Percentiles rank a stretch among this genome's conserved stretches.
These are phyloP conservation scores for Nasonia longicornis DNA, from an alignment of 1,140 invertebrate species.

Conservation along the genomic window DNA sequence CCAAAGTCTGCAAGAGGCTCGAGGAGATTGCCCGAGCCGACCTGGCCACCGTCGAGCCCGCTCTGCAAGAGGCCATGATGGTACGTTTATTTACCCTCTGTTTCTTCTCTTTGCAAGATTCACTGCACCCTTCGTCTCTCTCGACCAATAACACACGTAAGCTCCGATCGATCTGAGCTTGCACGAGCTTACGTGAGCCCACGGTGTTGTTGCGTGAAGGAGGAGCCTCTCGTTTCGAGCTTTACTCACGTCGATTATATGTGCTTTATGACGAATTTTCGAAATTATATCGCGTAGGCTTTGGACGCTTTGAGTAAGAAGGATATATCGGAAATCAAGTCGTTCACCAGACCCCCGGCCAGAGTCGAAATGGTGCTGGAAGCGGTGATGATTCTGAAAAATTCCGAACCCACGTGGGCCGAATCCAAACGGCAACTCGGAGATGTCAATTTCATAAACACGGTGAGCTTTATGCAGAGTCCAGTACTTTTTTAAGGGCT, in stretches of 20 bases:
- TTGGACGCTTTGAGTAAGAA: constrained; percentile 88
- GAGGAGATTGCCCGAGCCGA: constrained; percentile 84
- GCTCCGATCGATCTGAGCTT: too few relatives aligned
- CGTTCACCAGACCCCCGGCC: constrained; percentile 83
- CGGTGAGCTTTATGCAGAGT: constrained; percentile 51
- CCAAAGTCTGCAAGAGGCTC: constrained; percentile 82
- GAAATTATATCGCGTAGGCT: constrained; percentile 68
- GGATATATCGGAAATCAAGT: constrained; percentile 89
- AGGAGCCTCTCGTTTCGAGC: constrained; percentile 73
- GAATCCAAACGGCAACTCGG: constrained; percentile 88
- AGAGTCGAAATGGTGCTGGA: constrained; percentile 92
- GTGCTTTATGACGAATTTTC: constrained; percentile 55
- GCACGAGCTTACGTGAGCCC: not conserved
- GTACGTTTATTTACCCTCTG: constrained; percentile 59
- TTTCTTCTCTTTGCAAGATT: too few relatives aligned
- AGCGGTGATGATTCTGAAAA: constrained; percentile 86
- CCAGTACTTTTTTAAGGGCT: too few relatives aligned
- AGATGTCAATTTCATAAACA: constrained; percentile 79
- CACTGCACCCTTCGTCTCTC: not conserved
- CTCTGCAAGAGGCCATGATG: constrained; percentile 83
- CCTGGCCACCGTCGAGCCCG: constrained; percentile 85
- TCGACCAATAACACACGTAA: constrained; percentile 58
- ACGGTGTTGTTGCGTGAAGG: constrained; percentile 4
- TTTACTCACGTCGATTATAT: too few relatives aligned
- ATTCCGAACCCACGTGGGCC: constrained; percentile 84